Base-by-base conservation (phyloP, 2,113 vertebrate species). In the Scortum barcoo region DNA sequence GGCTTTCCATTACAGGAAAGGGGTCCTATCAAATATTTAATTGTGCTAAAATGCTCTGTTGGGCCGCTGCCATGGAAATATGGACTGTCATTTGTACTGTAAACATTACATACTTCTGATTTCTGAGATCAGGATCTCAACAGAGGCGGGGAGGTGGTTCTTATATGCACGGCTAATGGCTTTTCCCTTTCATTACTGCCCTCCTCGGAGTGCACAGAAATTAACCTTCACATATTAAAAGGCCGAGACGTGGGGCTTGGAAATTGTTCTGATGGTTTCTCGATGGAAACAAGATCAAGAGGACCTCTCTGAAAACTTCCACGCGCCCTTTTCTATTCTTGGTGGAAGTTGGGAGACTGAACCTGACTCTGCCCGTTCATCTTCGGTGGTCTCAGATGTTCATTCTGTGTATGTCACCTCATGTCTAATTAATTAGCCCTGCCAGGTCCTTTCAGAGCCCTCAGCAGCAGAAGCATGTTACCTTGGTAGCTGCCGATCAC, bases 121-220 rank as follows among this genome's bases (percentile, higher is more conserved):
- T 84, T 90, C 80, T 84, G 28, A 56, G 57, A 75, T 89, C 84
- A 83, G 63, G 61, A 78, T 74, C 8, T 5, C 67, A 79, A 66
- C 85, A 75, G 78, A 80, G 66, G 63, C 42, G 22, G 69, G 66
- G 53, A 63, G 81, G 28, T 50, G 67, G 74, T 75, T 87, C 65
- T 72, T 68, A 76, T 81, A 58, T 67, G 46, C 60, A 40, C 70
- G 20, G 79, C 85, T 93, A 89, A 93, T 93, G 88, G 84, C 70
- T 93, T 94, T 94, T 95, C 88, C 88, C 88, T 81, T 93, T 93
- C 87, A 94, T 93, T 93, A 90, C 53, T 53, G 74, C 82, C 81
- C 81, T 82, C 87, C 81, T 91, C 60, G 38, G 62, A 86, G 87
- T 38, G 73, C 77, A 60, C 75, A 72, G 83, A 90, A 76, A 90